Evolutionary conservation across 37 sponge, comb jelly and placozoan species (phyloP), one percentile per base, ranked within the genome.

Genomic region (Corticium candelabrum): DNA sequence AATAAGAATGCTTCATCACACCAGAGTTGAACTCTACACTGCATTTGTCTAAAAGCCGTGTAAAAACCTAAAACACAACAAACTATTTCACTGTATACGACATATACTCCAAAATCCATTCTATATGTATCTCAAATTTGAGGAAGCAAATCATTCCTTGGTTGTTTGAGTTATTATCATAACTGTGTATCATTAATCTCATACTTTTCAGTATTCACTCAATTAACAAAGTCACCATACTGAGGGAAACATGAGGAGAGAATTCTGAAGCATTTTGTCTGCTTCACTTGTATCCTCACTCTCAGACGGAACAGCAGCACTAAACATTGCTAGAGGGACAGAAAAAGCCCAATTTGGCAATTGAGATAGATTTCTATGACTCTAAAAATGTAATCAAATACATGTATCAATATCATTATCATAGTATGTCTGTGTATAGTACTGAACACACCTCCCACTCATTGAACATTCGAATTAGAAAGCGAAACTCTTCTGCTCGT

Each of bases 291-390:
- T 82, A 74, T 2, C 43, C 38, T 80, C 71, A 36, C 77, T 86
- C 15, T 39, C 2, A 38, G 27, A 31, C 37, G 31, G 39, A n/a
- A 27, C 33, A 38, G 39, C 72, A 2, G 56, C 43, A 74, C 89
- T 82, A 77, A 92, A 92, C 69, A 82, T 67, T 35, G 96, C 94
- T 75, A 96, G 82, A n/a, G 96, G 82, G 39, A 87, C 39, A 1
- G 96, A 92, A 41, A 90, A 87, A 5, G 96, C 88, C 80, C 88
- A 89, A 77, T 96, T 96, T 3, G 96, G 96, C 0, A 96, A 86
- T 80, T 92, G 89, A 40, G 85, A 85, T 0, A 96, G 80, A 68
- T 90, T 96, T 39, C 83, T 83, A 2, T 35, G 5, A 1, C 69
- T 7, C 93, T 93, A 68, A 3, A 78, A 50, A 21, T 27, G 15